These are phyloP conservation scores for Biston betularia DNA, from an alignment of 2,888 invertebrate genomes.

Conservation along the genomic window DNA sequence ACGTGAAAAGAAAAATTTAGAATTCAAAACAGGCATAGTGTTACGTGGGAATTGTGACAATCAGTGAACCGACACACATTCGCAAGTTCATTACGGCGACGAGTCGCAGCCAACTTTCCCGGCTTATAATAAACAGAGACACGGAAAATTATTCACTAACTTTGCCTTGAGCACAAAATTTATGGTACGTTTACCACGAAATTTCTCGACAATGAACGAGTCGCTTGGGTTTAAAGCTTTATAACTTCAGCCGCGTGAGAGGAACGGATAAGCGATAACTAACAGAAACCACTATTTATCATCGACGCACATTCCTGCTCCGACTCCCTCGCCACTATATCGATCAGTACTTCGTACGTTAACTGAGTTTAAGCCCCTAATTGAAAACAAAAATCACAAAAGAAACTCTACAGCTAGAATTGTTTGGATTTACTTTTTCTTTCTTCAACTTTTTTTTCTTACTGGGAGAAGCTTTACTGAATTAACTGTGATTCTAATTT, in stretches of 20 bases:
- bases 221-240: slow-evolving; percentile 77
- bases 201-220: slow-evolving; percentile 81
- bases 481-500: slow-evolving; percentile 5
- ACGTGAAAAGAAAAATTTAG: slow-evolving; percentile 21
- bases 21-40: slow-evolving; percentile 40
- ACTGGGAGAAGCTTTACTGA: slow-evolving; percentile 12
- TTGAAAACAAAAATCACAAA: slow-evolving; percentile 26
- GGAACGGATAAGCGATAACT: slow-evolving; percentile 60
- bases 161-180: slow-evolving; percentile 79
- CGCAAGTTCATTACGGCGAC: slow-evolving; percentile 74
- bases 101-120: slow-evolving; percentile 73
- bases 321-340: slow-evolving; percentile 4
- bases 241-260: slow-evolving; percentile 68
- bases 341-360: not conserved
- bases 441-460: slow-evolving; percentile 9
- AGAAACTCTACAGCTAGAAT: slow-evolving; percentile 6
- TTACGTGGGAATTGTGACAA: slow-evolving; percentile 51
- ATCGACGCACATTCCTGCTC: slow-evolving; percentile 17
- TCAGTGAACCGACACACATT: slow-evolving; percentile 69
- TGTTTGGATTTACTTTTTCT: slow-evolving; percentile 16
- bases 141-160: slow-evolving; percentile 84
- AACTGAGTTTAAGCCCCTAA: slow-evolving; percentile 23
- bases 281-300: slow-evolving; percentile 39
- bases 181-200: slow-evolving; percentile 82
- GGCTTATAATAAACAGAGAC: slow-evolving; percentile 84